Percentiles rank a stretch among this genome's conserved stretches.
phyloP scores from a whole-genome alignment of 23 tunicate genomes.

The Diplosoma virens region DNA sequence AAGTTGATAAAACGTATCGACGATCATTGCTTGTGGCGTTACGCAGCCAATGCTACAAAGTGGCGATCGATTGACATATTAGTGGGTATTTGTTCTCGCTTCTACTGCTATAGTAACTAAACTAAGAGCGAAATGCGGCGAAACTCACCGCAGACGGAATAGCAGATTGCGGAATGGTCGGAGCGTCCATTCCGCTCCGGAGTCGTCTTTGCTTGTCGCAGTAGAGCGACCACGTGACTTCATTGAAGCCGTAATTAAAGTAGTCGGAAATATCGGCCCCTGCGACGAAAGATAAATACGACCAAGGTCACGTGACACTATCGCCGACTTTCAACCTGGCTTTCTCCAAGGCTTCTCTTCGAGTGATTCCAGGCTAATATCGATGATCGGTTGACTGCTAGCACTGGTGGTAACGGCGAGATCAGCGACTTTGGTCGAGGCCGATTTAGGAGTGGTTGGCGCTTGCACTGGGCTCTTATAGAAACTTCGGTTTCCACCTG shows the following conservation, averaged over 20 bases:
- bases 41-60: no score
- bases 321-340: constrained; percentile 40
- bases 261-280: constrained; percentile 96
- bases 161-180: constrained; percentile 5
- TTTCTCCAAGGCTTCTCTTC: constrained; percentile 95
- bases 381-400: constrained; percentile 78
- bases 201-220: constrained; percentile 79
- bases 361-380: constrained; percentile 51
- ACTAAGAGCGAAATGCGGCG: no score
- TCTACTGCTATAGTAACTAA: no score
- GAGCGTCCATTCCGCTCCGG: constrained; percentile 48
- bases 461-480: constrained; percentile 70
- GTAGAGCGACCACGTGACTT: constrained; percentile 91
- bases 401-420: constrained; percentile 57
- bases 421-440: constrained; percentile 51
- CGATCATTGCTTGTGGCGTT: no score
- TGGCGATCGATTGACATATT: no score
- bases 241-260: constrained; percentile 96
- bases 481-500: constrained; percentile 38
- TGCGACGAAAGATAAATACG: background rate
- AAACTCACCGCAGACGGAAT: background rate
- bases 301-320: background rate
- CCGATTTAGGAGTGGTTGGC: constrained; percentile 27
- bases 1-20: no score
- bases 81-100: no score